These are phyloP conservation scores for Sphinx pinastri DNA, from an alignment of 2,888 invertebrate species.

Conservation along the genomic window DNA sequence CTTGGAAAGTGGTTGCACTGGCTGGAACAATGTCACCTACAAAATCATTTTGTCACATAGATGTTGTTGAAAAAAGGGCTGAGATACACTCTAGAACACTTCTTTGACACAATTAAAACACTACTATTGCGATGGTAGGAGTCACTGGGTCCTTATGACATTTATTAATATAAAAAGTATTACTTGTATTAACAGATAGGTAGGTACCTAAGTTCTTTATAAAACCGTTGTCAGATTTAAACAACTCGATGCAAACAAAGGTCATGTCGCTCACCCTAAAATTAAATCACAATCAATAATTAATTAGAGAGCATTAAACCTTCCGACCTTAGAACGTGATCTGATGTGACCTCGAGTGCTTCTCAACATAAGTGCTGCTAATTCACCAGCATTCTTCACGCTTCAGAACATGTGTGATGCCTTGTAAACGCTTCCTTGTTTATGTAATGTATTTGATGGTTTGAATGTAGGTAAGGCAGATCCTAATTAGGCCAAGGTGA, in stretches of 20 bases:
- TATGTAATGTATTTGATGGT: not conserved
- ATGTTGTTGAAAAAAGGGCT: no score
- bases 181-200: no score
- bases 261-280: not conserved
- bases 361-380: not conserved
- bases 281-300: conserved; percentile 16
- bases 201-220: no score
- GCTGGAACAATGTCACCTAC: no score
- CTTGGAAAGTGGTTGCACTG: not conserved
- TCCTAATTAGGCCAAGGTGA: no score
- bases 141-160: no score
- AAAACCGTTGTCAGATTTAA: not conserved
- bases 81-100: no score
- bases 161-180: no score
- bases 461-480: no score
- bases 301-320: conserved; percentile 20
- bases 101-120: no score
- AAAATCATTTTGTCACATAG: no score
- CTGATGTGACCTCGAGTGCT: not conserved
- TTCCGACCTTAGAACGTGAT: conserved; percentile 13
- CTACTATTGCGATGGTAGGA: no score
- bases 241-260: not conserved
- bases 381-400: conserved; percentile 13
- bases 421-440: conserved; percentile 3
- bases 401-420: conserved; percentile 6